Base-by-base conservation (phyloP, 2,888 invertebrate species). In the Ceriagrion tenellum region DNA sequence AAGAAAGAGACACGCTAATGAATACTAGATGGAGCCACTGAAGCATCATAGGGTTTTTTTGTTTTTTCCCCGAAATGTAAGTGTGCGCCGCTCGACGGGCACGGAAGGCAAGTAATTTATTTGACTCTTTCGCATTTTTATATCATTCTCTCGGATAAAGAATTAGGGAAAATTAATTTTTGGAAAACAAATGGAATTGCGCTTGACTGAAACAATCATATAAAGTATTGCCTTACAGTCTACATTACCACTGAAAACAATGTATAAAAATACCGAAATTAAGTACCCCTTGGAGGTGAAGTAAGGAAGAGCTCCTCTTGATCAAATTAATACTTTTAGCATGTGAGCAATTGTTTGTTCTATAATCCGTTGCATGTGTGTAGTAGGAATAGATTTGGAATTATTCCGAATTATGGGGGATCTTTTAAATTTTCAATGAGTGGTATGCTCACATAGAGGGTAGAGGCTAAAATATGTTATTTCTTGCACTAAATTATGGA, bases 1-100 rank as follows among this genome's bases (percentile, higher is more conserved):
- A 89, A 89, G 81, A 81, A 81, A 35, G 81, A 81, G 89, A 89
- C 89, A 55, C 89, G 89, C 89, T 89, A 89, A 89, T 89, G 89
- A 89, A 89, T 89, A 89, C 89, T 89, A 89, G 89, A 89, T 89
- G 89, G 55, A 89, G 89, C 55, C 89, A 20, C 81, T 55, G 89
- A 89, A 26, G 89, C 89, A 47, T 55, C 89, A n/a, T 89, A 55
- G 55, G 89, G 89, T 26, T 81, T n/a, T n/a, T n/a, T 81, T 81
- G 59, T 59, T 59, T 59, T 59, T 81, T 69, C 40, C 20, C 59
- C 13, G 89, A 89, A 89, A 89, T 89, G 47, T 89, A 55, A 55
- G 47, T n/a, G 55, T 13, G 23, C 26, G 23, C 26, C 26, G 47
- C n/a, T 26, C 89, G 55, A 89, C 55, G 89, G 89, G 55, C 47